Base-by-base conservation (phyloP, 2,888 invertebrate species). In the Epinotia nisella region DNA sequence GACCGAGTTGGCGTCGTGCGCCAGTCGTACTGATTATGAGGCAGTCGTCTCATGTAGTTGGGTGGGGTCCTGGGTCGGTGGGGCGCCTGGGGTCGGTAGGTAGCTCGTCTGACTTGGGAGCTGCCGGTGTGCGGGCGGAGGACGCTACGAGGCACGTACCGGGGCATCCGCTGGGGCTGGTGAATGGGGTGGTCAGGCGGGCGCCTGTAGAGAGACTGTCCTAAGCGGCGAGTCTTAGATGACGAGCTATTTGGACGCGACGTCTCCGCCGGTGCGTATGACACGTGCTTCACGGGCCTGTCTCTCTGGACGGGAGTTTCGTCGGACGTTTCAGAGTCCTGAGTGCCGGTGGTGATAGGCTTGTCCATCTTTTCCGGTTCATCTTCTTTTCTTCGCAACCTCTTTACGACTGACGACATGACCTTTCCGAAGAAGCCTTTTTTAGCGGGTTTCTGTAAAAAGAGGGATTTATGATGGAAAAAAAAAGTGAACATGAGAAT, bases 401-500 rank as follows among this genome's bases (percentile, higher is more conserved):
- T 55, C 5, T 56, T 66, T 0, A 66, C 39, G 15, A 66, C 55
- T 41, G 56, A 56, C n/a, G 66, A 66, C 41, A 66, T 39, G 9
- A 66, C 41, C 41, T 66, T 66, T 9, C 66, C 66, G 56, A 66
- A 66, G 41, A 91, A 60, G 15, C 87, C 81, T 10, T 75, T 78
- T 73, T 86, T 85, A 75, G 81, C 76, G 66, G 80, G 76, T 77
- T 80, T 82, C 81, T 84, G 64, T 21, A 75, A 75, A 66, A 53
- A 77, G 70, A 55, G 35, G 19, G 17, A 55, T 11, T 15, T 21
- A 56, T 15, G 15, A 56, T 13, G 4, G 24, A 15, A 13, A 15
- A 59, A 58, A 7, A 29, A 15, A 56, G 4, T 15, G 17, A 19
- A 11, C n/a, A 13, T n/a, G 15, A 58, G 2, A 11, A 58, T 41